phyloP scores from a whole-genome alignment of 2,113 vertebrate species.

The Calonectris borealis region DNA sequence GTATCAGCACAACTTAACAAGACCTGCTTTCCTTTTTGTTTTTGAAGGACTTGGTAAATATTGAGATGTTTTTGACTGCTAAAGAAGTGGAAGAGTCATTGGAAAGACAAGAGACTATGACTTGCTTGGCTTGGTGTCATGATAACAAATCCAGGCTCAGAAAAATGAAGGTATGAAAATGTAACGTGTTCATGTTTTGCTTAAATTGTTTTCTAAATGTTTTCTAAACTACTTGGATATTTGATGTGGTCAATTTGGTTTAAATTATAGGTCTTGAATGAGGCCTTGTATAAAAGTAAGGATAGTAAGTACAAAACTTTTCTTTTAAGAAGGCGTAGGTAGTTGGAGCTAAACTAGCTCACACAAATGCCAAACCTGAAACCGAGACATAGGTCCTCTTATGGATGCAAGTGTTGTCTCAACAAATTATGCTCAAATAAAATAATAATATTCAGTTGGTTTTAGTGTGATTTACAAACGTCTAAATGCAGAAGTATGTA shows the following conservation, averaged over 20 bases:
- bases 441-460: background rate
- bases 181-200: background rate
- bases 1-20: background rate
- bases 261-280: background rate
- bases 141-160: constrained; percentile 98
- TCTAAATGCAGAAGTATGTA: background rate
- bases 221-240: background rate
- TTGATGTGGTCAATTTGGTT: background rate
- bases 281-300: background rate
- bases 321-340: background rate
- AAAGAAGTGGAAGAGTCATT: constrained; percentile 98
- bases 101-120: constrained; percentile 95
- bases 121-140: constrained; percentile 98
- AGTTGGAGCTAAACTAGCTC: background rate
- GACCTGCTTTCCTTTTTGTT: background rate
- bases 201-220: background rate
- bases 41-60: constrained; percentile 94
- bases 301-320: background rate
- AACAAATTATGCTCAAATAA: background rate
- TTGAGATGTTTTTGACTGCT: constrained; percentile 99
- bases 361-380: background rate
- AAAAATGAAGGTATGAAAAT: constrained; percentile 92
- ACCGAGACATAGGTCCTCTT: background rate
- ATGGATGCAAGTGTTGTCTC: background rate
- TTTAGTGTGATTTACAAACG: background rate